phyloP scores from a whole-genome alignment of 1,140 invertebrate genomes.

The Drosophila erecta region DNA sequence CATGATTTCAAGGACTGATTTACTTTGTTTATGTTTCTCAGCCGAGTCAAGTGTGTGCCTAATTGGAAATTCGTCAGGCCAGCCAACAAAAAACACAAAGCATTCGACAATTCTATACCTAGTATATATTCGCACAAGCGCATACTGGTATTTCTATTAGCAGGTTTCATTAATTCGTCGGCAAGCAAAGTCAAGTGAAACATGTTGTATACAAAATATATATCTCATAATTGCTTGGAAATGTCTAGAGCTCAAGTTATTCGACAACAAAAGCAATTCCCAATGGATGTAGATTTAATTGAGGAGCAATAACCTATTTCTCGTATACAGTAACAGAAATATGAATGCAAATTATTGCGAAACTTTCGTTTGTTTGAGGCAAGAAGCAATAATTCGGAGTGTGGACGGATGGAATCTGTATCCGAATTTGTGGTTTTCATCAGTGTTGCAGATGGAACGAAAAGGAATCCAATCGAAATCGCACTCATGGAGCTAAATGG shows the following conservation, averaged over 20 bases:
- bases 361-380: conserved; percentile 4
- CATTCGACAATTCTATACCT: neutral
- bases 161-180: too few species aligned
- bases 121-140: neutral
- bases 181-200: too few species aligned
- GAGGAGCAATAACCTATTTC: too few species aligned
- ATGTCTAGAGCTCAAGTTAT: too few species aligned
- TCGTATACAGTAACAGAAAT: neutral
- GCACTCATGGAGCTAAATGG: neutral
- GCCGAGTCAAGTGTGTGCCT: neutral
- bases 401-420: neutral
- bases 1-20: neutral
- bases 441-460: neutral
- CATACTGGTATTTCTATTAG: too few species aligned
- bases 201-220: too few species aligned
- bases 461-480: conserved; percentile 18
- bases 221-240: too few species aligned
- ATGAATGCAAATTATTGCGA: conserved; percentile 7
- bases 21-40: neutral
- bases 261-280: too few species aligned
- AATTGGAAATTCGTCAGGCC: neutral
- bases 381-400: conserved; percentile 1
- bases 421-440: conserved; percentile 7
- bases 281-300: too few species aligned
- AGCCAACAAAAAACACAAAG: too few species aligned